Evolutionary conservation across 2,797 vertebrate species (phyloP), one percentile per base, ranked within the genome.

Genomic region (Pseudochromis fuscus): DNA sequence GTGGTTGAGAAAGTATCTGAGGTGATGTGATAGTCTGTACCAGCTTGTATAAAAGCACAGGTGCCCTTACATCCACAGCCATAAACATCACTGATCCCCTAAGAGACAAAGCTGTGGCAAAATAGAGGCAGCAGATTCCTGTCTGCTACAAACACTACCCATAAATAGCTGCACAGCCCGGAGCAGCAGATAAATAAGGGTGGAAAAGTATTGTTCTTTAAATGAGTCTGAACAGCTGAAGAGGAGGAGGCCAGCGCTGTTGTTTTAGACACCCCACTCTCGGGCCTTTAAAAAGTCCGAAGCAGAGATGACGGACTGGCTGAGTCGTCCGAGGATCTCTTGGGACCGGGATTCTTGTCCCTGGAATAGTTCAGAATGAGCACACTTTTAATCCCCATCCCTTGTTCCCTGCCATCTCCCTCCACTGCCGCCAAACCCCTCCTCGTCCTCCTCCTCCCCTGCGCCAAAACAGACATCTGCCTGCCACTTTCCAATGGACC

Each of bases 341-440:
- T 24, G 90, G 91, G 93, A 91, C 81, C 13, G 31, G 78, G 82
- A 94, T 94, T 92, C 93, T 91, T 92, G 81, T 89, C 92, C 93
- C 89, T 90, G 90, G 92, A 95, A 95, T 95, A 95, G 93, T 94
- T 94, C 91, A 93, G 93, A 94, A 94, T 94, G 94, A 93, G 84
- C 53, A 70, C 92, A 89, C 92, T 93, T 92, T 93, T 94, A 95
- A 90, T 92, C 88, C 88, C 81, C 64, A 76, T 77, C 81, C 90
- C 80, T 88, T 88, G 87, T 90, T 84, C 80, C 73, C 81, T 86
- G 87, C 87, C 89, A 89, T 89, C 75, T 86, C 85, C 50, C 56
- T 72, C 60, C 71, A 55, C 42, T 45, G 33, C 57, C 46, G 0
- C 65, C 67, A n/a, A n/a, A n/a, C n/a, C 49, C 58, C 56, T 52